These are phyloP conservation scores for Sarcophaga carnaria DNA, from an alignment of 2,888 invertebrate genomes.

Conservation along the genomic window DNA sequence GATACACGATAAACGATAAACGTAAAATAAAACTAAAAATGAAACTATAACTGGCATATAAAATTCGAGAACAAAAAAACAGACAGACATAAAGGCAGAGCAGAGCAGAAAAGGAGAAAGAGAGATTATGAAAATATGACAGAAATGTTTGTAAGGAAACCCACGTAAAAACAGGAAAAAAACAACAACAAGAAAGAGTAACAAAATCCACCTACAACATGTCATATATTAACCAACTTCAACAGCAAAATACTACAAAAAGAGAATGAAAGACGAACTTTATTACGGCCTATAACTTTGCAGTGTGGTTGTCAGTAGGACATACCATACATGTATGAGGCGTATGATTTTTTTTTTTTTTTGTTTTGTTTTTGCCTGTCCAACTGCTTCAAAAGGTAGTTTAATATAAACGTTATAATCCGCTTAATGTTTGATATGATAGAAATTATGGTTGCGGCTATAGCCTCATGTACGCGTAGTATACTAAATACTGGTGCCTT, in stretches of 20 bases:
- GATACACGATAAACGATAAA: no score
- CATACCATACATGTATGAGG: no score
- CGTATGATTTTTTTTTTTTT: no score
- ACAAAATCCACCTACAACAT: not conserved
- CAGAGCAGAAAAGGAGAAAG: not conserved
- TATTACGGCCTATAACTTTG: no score
- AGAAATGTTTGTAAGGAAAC: not conserved
- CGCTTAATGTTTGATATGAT: slow-evolving; percentile 53
- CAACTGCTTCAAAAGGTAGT: slow-evolving; percentile 1
- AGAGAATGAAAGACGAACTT: no score
- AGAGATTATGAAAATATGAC: not conserved
- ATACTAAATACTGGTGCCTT: not conserved
- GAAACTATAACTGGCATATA: not conserved
- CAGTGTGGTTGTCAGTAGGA: no score
- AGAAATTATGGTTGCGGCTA: slow-evolving; percentile 20
- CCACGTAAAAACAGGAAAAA: not conserved
- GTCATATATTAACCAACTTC: not conserved
- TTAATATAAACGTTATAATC: slow-evolving; percentile 40
- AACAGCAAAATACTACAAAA: not conserved
- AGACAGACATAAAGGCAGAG: not conserved
- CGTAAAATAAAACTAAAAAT: no score
- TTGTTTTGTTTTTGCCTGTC: not conserved
- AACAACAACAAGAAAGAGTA: not conserved
- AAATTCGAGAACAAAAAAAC: not conserved
- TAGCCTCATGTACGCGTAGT: not conserved